A percentile compares a stretch with the other conserved stretches of the same genome.
Evolutionary conservation across 2,113 vertebrate genomes (phyloP).

Genomic region (Hylia prasina): DNA sequence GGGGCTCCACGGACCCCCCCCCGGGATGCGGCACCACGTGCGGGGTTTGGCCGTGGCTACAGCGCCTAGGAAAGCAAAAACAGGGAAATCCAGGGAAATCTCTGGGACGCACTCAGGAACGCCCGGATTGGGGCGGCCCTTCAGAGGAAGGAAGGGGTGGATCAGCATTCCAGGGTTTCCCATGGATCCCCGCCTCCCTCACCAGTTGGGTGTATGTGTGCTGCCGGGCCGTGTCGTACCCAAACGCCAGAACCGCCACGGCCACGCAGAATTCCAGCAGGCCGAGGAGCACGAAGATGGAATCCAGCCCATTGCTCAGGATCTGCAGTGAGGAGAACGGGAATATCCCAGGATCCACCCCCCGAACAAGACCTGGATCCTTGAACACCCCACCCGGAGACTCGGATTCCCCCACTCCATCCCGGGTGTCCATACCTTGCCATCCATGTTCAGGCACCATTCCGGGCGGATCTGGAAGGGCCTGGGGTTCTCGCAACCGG

Average conservation of each 20-base stretch:
- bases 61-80: neutral
- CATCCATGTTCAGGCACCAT: accelerated
- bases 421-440: neutral
- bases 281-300: neutral
- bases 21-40: neutral
- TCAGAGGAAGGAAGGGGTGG: neutral
- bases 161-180: neutral
- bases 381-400: too few relatives aligned
- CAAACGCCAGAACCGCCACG: neutral
- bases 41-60: accelerated
- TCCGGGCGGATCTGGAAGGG: neutral
- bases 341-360: accelerated
- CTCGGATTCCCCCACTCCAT: accelerated
- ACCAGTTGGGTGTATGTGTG: constrained; percentile 6
- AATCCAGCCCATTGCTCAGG: neutral
- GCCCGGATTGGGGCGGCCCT: neutral
- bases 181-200: neutral
- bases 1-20: neutral
- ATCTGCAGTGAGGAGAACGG: neutral
- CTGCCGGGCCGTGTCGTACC: neutral
- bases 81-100: neutral
- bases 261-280: constrained; percentile 35
- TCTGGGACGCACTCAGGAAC: accelerated
- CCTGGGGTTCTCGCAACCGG: accelerated
- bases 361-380: accelerated